Evolutionary conservation across 2,797 vertebrate genomes (phyloP), one percentile per base, ranked within the genome.

Genomic region (Aselliscus stoliczkanus): DNA sequence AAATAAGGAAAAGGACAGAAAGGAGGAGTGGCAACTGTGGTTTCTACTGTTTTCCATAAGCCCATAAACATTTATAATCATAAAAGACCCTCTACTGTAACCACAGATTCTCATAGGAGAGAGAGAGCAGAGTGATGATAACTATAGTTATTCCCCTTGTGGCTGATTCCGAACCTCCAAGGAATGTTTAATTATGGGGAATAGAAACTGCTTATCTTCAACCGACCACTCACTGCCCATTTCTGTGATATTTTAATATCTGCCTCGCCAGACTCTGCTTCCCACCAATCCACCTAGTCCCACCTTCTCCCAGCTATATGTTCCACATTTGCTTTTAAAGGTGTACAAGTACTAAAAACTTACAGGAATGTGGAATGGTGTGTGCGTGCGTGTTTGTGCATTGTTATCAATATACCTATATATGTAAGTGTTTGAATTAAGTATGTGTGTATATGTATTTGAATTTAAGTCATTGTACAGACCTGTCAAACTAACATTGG

Each of bases 1-100:
- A 93, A 90, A 60, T 89, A 31, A 86, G 42, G 42, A 60, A 76
- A 50, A 34, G 85, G 15, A 21, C 5, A 15, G 44, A 47, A 81
- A 81, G 20, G 4, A 69, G 39, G 85, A 84, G 70, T 67, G 25
- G 23, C 37, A 92, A 34, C 52, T 90, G 31, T 87, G 65, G 54
- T 92, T 90, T 77, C 64, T 67, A 52, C 23, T 93, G 76, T 87
- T 97, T 93, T 83, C 27, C 31, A 47, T 90, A 90, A 85, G 72
- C 25, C 8, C 27, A 3, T 58, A 89, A 88, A 37, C 10, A 39
- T 54, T 88, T 91, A 65, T 76, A 93, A 75, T 85, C 12, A 2
- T 87, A 72, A 69, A 95, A 96, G 47, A 50, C 87, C 39, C 44
- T 85, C 72, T 85, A 56, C 37, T 80, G 25, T 79, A 76, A 84